Conservation (phyloP, 2,888 invertebrate species). For the Eupithecia subumbrata region DNA sequence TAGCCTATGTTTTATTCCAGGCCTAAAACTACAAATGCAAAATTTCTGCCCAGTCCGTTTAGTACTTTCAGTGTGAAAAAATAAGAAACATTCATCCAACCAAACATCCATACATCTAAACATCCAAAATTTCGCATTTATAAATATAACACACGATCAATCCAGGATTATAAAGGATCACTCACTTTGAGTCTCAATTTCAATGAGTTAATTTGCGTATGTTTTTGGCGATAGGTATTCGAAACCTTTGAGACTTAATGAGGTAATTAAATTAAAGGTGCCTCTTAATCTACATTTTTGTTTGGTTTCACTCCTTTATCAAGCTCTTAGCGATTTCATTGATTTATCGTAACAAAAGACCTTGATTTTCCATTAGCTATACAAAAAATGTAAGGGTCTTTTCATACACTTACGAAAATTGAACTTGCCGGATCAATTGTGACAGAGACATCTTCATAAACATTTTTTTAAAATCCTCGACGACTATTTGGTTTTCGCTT, state of each 20-base stretch:
- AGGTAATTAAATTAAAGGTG: not conserved
- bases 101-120: too few species aligned
- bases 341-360: constrained; percentile 1
- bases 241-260: not conserved
- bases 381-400: not conserved
- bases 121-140: too few species aligned
- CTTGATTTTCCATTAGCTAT: constrained; percentile 24
- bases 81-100: too few species aligned
- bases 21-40: too few species aligned
- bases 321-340: not conserved
- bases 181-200: not conserved
- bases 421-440: not conserved
- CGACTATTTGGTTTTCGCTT: too few species aligned
- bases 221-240: not conserved
- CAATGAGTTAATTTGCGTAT: not conserved
- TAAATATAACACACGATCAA: not conserved
- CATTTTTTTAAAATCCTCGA: too few species aligned
- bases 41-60: too few species aligned
- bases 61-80: too few species aligned
- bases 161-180: not conserved
- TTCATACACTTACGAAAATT: not conserved
- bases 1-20: too few species aligned
- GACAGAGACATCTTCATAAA: not conserved
- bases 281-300: not conserved
- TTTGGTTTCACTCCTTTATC: not conserved